Percentiles rank a stretch among this genome's conserved stretches.
These are phyloP conservation scores for Penelope pileata DNA, from an alignment of 2,113 vertebrate species.

Conservation along the genomic window DNA sequence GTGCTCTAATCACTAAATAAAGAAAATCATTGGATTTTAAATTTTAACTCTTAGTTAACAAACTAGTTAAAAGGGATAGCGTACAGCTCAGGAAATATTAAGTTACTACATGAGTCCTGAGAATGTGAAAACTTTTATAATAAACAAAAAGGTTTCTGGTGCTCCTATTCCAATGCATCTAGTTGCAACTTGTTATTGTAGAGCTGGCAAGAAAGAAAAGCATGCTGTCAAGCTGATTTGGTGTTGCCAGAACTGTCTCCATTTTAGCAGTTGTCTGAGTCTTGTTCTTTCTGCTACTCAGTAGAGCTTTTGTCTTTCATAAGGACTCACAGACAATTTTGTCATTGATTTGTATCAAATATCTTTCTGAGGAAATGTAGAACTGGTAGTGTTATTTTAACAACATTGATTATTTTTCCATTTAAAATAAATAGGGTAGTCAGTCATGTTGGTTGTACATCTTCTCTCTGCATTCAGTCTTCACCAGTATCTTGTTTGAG, in stretches of 20 bases:
- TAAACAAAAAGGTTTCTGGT: neutral
- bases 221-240: neutral
- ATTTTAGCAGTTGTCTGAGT: neutral
- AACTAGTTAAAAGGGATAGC: neutral
- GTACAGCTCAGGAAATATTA: neutral
- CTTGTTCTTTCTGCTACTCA: neutral
- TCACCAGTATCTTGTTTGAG: neutral
- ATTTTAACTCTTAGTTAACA: constrained; percentile 2
- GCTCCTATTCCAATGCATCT: neutral
- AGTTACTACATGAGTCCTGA: neutral
- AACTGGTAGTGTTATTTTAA: neutral
- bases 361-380: neutral
- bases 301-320: neutral
- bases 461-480: neutral
- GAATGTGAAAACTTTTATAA: neutral
- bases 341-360: neutral
- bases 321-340: neutral
- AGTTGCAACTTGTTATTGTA: neutral
- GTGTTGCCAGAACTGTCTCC: neutral
- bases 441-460: neutral
- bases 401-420: neutral
- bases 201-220: neutral
- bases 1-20: constrained; percentile 7
- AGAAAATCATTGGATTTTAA: neutral
- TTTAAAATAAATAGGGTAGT: neutral